These are phyloP conservation scores for Podarcis lilfordi DNA, from an alignment of 2,797 vertebrate species.

Conservation along the genomic window DNA sequence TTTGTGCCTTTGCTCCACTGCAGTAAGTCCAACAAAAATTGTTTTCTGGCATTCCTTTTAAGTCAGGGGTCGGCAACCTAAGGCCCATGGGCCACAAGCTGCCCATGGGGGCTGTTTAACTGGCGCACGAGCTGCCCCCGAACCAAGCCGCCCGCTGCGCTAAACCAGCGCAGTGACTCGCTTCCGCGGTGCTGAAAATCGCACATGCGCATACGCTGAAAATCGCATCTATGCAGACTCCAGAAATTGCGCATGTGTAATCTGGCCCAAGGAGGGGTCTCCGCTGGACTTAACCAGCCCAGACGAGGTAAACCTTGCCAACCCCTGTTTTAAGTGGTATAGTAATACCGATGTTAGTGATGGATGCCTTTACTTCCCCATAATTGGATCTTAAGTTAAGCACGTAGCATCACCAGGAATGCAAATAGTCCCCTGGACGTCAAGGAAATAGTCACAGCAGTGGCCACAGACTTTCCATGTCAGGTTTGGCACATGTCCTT, in stretches of 20 bases:
- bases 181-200: too few relatives aligned
- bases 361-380: background rate
- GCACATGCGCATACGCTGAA: accelerated
- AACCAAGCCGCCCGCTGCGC: too few relatives aligned
- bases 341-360: background rate
- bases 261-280: too few relatives aligned
- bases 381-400: background rate
- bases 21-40: background rate
- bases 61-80: too few relatives aligned
- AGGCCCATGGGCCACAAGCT: too few relatives aligned
- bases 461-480: too few relatives aligned
- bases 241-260: accelerated
- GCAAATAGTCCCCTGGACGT: too few relatives aligned
- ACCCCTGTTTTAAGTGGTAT: background rate
- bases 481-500: background rate
- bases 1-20: background rate
- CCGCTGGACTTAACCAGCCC: too few relatives aligned
- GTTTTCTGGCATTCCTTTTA: background rate
- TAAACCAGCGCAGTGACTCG: too few relatives aligned
- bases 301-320: too few relatives aligned
- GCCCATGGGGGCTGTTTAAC: too few relatives aligned
- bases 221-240: too few relatives aligned
- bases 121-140: accelerated
- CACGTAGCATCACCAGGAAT: background rate
- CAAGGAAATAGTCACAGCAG: background rate